phyloP scores from a whole-genome alignment of 2,797 vertebrate genomes.

The Morus bassanus region DNA sequence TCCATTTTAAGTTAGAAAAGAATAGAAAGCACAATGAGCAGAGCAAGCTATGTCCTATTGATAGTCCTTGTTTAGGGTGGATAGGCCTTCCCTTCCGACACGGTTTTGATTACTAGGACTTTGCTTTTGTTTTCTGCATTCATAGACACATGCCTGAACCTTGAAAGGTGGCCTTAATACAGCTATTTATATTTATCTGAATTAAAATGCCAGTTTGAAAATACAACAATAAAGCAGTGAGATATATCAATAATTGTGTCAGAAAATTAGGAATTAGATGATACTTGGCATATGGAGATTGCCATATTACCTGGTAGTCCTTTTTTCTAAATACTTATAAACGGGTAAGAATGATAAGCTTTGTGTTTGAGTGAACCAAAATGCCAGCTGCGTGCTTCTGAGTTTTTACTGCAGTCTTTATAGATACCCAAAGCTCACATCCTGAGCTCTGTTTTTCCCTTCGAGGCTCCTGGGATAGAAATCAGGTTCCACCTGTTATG shows the following conservation, averaged over 20 bases:
- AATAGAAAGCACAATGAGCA: neutral
- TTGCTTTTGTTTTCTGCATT: neutral
- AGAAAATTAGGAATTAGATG: neutral
- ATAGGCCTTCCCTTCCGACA: neutral
- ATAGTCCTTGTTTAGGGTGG: neutral
- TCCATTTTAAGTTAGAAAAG: neutral
- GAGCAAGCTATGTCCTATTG: neutral
- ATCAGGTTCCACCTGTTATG: neutral
- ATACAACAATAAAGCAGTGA: neutral
- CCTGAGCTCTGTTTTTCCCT: neutral
- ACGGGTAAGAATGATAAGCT: neutral
- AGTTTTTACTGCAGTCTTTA: neutral
- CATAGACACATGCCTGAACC: neutral
- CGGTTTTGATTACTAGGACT: neutral
- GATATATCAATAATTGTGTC: neutral
- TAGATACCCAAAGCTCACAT: neutral
- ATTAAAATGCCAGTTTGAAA: neutral
- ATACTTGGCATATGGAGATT: neutral
- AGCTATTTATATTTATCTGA: neutral
- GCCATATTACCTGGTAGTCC: neutral
- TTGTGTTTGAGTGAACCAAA: neutral
- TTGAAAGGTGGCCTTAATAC: neutral
- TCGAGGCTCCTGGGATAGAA: neutral
- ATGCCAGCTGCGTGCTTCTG: neutral
- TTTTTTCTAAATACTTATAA: neutral